phyloP scores from a whole-genome alignment of 2,113 vertebrate species.

The Phoxinus phoxinus region DNA sequence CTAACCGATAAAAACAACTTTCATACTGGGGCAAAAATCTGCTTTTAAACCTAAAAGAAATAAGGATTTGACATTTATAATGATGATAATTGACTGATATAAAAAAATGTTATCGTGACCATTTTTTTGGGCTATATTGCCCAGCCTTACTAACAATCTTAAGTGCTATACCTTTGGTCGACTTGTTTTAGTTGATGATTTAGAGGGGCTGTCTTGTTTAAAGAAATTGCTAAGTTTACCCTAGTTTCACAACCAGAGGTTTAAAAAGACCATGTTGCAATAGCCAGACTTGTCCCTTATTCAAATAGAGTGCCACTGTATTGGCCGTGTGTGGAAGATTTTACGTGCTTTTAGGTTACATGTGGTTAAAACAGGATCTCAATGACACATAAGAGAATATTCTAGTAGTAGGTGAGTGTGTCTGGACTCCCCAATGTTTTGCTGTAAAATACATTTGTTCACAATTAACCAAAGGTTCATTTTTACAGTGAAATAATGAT shows the following conservation, averaged over 20 bases:
- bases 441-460: background rate
- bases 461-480: background rate
- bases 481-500: background rate
- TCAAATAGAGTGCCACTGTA: slow-evolving; percentile 29
- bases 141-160: background rate
- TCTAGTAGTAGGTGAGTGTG: background rate
- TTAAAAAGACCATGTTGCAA: slow-evolving; percentile 37
- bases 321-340: background rate
- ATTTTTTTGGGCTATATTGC: too few species aligned
- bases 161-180: background rate
- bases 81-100: too few species aligned
- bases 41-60: too few species aligned
- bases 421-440: background rate
- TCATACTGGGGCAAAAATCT: too few species aligned
- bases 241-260: slow-evolving; percentile 56
- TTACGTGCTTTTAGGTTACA: background rate
- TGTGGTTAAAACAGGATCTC: slow-evolving; percentile 27
- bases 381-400: background rate
- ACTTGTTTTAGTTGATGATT: slow-evolving; percentile 15
- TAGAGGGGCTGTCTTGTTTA: background rate
- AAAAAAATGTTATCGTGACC: too few species aligned
- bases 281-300: slow-evolving; percentile 53
- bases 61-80: too few species aligned
- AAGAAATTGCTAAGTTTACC: slow-evolving; percentile 40
- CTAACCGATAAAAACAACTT: too few species aligned